Conservation (phyloP, 2,113 vertebrate genomes). For the Riparia riparia region DNA sequence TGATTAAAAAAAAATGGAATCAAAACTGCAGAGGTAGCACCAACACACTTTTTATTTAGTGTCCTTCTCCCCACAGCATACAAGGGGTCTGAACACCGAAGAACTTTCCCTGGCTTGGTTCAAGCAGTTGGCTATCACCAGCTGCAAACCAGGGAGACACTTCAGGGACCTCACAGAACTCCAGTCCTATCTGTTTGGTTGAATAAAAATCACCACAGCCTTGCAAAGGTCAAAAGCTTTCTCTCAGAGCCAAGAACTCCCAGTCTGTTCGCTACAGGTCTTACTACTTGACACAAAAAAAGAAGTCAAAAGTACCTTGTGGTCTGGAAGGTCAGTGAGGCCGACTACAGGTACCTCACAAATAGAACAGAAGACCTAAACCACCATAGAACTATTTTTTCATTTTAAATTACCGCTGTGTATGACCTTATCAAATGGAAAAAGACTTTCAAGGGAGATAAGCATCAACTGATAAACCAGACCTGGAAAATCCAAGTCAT, state of each 20-base stretch:
- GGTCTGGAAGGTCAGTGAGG: background rate
- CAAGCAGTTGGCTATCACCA: background rate
- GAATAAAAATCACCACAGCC: background rate
- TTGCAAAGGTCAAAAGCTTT: background rate
- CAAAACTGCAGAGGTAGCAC: background rate
- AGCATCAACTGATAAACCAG: background rate
- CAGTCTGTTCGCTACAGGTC: background rate
- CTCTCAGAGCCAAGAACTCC: background rate
- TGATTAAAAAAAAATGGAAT: background rate
- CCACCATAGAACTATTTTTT: background rate
- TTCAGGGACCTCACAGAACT: background rate
- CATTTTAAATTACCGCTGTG: background rate
- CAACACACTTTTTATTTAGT: background rate
- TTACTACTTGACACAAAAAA: background rate
- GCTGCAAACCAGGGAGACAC: background rate
- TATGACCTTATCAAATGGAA: background rate
- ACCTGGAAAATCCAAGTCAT: background rate
- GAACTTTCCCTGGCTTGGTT: background rate
- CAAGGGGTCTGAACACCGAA: background rate
- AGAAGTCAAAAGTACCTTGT: background rate
- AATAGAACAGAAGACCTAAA: background rate
- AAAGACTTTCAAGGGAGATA: background rate
- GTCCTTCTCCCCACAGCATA: background rate
- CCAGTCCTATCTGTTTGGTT: background rate
- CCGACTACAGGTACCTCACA: background rate